phyloP scores from a whole-genome alignment of 2,797 vertebrate species.

The Martes flavigula region DNA sequence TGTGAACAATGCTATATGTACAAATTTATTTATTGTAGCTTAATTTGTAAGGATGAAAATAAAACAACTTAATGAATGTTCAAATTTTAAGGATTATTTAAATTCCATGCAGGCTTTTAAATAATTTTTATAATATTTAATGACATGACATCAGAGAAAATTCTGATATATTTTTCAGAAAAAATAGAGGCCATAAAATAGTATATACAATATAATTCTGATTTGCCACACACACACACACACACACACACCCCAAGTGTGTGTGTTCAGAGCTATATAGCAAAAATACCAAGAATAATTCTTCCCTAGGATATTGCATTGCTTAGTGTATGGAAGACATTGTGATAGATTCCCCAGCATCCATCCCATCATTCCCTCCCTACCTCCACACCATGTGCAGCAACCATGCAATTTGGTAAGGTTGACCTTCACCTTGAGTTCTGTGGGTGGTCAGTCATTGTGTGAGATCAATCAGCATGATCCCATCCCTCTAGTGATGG shows the following conservation, averaged over 20 bases:
- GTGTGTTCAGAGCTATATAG: neutral
- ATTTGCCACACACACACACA: neutral
- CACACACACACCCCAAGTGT: neutral
- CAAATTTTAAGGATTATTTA: neutral
- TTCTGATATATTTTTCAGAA: neutral
- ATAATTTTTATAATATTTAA: constrained; percentile 22
- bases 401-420: neutral
- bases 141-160: neutral
- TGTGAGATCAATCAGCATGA: neutral
- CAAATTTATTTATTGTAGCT: neutral
- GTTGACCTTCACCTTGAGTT: neutral
- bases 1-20: neutral
- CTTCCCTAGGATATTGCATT: neutral
- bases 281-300: neutral
- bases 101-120: neutral
- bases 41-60: constrained; percentile 35
- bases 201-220: neutral
- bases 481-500: neutral
- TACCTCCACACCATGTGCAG: neutral
- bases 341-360: neutral
- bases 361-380: neutral
- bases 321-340: neutral
- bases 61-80: neutral
- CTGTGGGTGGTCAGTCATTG: neutral
- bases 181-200: neutral